Evolutionary conservation across 30 jellyfish, hydroid and myxozoan genomes (phyloP).

Genomic region (Aurelia aurita): DNA sequence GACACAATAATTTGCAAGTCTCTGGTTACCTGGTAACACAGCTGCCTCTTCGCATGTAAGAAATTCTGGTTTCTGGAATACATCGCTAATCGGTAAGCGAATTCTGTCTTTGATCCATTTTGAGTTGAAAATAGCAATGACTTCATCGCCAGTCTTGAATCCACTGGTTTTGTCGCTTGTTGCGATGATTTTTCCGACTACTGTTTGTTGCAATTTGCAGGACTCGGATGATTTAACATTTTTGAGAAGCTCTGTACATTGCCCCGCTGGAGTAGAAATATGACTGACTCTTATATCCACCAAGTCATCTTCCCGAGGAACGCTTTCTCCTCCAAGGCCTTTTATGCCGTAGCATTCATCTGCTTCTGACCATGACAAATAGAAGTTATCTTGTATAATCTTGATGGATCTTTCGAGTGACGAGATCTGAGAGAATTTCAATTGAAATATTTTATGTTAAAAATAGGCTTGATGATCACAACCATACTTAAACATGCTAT

Average conservation of each 20-base stretch:
- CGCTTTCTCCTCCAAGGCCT: background rate
- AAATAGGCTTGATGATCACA: too few species aligned
- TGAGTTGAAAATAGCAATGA: too few species aligned
- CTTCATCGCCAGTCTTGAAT: too few species aligned
- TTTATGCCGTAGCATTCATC: slow-evolving; percentile 6
- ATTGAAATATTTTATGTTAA: too few species aligned
- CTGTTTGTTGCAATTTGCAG: background rate
- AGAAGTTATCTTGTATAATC: slow-evolving; percentile 3
- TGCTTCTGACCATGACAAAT: slow-evolving; percentile 54
- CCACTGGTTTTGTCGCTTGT: background rate
- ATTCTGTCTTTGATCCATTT: too few species aligned
- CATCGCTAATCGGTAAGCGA: background rate
- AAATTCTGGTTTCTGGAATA: background rate
- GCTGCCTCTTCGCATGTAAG: background rate
- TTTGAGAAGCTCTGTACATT: too few species aligned
- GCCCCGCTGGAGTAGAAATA: background rate
- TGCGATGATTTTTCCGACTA: slow-evolving; percentile 18
- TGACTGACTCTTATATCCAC: slow-evolving; percentile 17
- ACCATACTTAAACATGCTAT: too few species aligned
- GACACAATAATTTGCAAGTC: background rate
- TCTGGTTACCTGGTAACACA: background rate
- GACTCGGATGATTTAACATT: too few species aligned
- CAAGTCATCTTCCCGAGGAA: background rate
- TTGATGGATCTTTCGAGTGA: too few species aligned
- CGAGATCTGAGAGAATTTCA: too few species aligned